These are phyloP conservation scores for Stichodactyla mertensii DNA, from an alignment of 64 coral and sea anemone genomes.

Conservation along the genomic window DNA sequence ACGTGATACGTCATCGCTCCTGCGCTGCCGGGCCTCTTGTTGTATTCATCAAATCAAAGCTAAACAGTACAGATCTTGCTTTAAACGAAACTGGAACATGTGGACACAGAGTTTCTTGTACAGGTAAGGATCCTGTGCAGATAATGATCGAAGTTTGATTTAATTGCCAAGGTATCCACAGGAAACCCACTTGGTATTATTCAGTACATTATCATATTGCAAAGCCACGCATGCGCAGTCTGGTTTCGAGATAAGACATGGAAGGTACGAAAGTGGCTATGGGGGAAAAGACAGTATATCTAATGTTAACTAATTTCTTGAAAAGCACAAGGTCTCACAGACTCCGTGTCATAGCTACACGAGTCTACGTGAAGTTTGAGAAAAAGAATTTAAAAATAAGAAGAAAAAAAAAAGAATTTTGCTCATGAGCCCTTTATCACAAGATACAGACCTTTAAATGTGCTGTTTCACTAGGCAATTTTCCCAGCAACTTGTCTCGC, in stretches of 20 bases:
- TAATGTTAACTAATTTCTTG: too few relatives aligned
- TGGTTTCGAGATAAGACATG: neutral
- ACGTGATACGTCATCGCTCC: neutral
- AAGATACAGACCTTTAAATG: too few relatives aligned
- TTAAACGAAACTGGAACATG: neutral
- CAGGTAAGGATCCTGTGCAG: neutral
- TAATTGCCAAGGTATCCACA: neutral
- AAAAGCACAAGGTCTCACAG: too few relatives aligned
- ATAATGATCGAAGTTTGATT: neutral
- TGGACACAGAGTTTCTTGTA: neutral
- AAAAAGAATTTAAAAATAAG: too few relatives aligned
- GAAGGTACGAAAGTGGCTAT: neutral
- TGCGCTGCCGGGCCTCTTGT: neutral
- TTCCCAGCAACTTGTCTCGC: too few relatives aligned
- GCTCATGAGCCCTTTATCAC: too few relatives aligned
- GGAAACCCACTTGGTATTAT: neutral
- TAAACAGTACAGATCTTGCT: neutral
- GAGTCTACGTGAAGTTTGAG: too few relatives aligned
- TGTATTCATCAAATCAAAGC: neutral
- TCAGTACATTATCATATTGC: neutral
- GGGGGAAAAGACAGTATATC: neutral
- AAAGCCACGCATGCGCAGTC: neutral
- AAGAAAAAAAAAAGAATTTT: too few relatives aligned
- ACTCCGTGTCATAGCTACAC: too few relatives aligned
- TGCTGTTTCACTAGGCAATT: too few relatives aligned